Percentiles rank a stretch among this genome's conserved stretches.
These are phyloP conservation scores for Andrena camellia DNA, from an alignment of 2,888 invertebrate species.

Conservation along the genomic window DNA sequence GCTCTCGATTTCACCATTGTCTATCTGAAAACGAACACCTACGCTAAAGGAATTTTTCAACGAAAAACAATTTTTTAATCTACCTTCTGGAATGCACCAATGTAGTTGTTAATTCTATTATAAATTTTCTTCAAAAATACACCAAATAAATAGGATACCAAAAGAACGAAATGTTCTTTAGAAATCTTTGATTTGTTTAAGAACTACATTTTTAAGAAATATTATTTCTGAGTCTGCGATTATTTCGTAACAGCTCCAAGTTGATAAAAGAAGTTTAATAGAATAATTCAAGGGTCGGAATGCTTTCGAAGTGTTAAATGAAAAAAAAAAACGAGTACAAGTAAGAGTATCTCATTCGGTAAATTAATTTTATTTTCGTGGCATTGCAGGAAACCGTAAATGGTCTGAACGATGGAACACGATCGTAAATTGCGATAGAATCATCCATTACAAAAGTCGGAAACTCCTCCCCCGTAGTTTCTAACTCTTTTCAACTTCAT, in stretches of 20 bases:
- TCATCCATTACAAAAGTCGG: conserved; percentile 38
- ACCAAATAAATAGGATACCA: no score
- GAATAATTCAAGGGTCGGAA: no score
- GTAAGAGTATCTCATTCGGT: neutral
- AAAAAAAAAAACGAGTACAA: neutral
- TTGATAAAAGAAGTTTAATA: no score
- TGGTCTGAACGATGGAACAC: conserved; percentile 3
- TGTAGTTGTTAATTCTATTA: no score
- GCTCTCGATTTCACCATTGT: neutral
- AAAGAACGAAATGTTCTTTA: no score
- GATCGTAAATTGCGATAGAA: conserved; percentile 28
- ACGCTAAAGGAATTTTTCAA: neutral
- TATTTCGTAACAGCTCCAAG: no score
- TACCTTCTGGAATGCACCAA: no score
- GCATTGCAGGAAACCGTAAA: neutral
- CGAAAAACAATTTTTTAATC: no score
- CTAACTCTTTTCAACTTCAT: conserved; percentile 47
- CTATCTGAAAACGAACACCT: neutral
- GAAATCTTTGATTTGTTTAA: no score
- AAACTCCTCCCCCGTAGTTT: conserved; percentile 36
- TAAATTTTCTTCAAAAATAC: no score
- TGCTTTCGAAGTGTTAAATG: neutral
- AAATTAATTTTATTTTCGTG: conserved; percentile 9
- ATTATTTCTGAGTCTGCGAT: no score
- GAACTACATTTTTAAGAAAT: no score